Base-by-base conservation (phyloP, 2,113 vertebrate genomes). In the Lophius piscatorius region DNA sequence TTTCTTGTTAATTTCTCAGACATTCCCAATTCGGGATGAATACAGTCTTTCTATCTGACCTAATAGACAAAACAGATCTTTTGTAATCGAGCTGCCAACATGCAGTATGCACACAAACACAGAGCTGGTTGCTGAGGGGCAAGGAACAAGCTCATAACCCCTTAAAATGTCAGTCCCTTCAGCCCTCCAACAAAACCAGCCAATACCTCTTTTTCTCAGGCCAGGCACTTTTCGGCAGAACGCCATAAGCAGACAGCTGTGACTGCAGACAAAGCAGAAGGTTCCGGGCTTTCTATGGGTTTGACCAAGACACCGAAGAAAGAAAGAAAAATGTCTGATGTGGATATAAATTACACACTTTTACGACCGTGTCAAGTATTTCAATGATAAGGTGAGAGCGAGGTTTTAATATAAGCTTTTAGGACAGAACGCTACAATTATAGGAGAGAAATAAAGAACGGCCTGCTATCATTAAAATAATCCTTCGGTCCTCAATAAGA, bases 121-220 rank as follows among this genome's bases (percentile, higher is more conserved):
- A 74, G 48, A 75, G 16, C 20, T n/a, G 17, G 70, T 42, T 36
- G 64, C 75, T 63, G 61, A 70, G 70, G 44, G 75, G 24, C 70
- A 78, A 22, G 36, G 70, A 46, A 58, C 44, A 44, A 74, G 69
- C 72, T 70, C 67, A 55, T 46, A 56, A 73, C 66, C 67, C 55
- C 51, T 59, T 69, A 65, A 83, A 83, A 85, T 83, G 83, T 83
- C 78, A 83, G 26, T 42, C 46, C 42, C 68, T 26, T 23, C 44
- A 65, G 47, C 46, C 28, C 4, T 50, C 26, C 29, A 1, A 35
- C 54, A 33, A 31, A 62, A 52, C 44, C 4, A 0, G 57, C 51
- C 47, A 65, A 46, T 55, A 18, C 46, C 18, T 24, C 34, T 26
- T 33, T 26, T 22, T 16, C 61, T 23, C 1, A n/a, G 5, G 65